These are phyloP conservation scores for Oceanodroma leucorhoa DNA, from an alignment of 2,797 vertebrate genomes.

Conservation along the genomic window DNA sequence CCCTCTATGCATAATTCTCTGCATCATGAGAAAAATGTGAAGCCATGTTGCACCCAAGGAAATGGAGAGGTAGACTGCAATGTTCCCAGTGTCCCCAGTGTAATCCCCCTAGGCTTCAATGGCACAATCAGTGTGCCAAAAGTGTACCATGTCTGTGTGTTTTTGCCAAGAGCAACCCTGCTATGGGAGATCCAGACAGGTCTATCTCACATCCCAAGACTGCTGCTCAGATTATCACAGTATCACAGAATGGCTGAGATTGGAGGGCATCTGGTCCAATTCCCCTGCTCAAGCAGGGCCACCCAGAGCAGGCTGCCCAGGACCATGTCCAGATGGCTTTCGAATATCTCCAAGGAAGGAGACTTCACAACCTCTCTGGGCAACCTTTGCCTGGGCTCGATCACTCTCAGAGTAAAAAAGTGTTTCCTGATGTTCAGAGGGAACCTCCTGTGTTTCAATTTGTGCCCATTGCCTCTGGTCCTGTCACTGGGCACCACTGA, in stretches of 20 bases:
- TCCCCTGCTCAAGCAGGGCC: not conserved
- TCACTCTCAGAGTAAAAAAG: not conserved
- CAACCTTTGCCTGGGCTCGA: rapidly evolving
- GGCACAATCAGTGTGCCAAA: not conserved
- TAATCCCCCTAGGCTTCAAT: not conserved
- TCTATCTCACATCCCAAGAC: not conserved
- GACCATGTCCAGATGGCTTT: not conserved
- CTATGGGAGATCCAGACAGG: not conserved
- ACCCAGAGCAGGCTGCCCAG: not conserved
- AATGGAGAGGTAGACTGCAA: not conserved
- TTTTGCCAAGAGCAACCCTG: not conserved
- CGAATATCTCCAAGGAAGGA: not conserved
- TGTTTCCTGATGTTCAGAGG: not conserved
- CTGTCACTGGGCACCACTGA: not conserved
- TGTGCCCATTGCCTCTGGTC: not conserved
- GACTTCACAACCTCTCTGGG: not conserved
- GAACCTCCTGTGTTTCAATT: not conserved
- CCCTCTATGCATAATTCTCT: not conserved
- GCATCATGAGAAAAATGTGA: not conserved
- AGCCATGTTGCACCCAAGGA: not conserved
- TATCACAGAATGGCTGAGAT: not conserved
- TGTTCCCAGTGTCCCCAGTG: not conserved
- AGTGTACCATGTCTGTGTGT: not conserved
- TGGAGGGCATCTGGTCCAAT: not conserved
- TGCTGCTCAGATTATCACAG: not conserved